Base-by-base conservation (phyloP, 1,140 invertebrate genomes). In the Lordiphosa mommai region DNA sequence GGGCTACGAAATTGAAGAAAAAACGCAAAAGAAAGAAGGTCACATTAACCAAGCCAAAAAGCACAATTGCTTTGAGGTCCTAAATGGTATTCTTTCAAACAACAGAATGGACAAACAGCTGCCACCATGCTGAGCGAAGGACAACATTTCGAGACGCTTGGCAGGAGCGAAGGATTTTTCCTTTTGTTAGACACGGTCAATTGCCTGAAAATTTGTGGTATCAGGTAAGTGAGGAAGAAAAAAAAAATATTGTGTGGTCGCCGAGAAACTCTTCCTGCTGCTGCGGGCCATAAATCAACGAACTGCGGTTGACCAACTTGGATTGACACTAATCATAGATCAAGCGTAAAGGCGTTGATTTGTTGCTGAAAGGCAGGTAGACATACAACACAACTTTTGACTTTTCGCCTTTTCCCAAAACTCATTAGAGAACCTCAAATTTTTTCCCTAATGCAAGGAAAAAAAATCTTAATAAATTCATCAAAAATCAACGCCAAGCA, bases 401-500 rank as follows among this genome's bases (percentile, higher is more conserved):
- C 74, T 79, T 72, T 69, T 73, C 47, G 72, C 58, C 49, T 32
- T 61, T 66, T 67, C 46, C 29, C 33, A 29, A 60, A 82, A 82
- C 74, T 80, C 76, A 82, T 82, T 80, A 80, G 76, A 73, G 72
- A 51, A 32, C 38, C 43, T 40, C 43, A 27, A 23, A 40, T 46
- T 12, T 40, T 47, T 33, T 33, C 23, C 33, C 23, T 20, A n/a
- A 38, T 44, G 30, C 17, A 16, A 29, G 70, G 32, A 37, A 29
- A 56, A 49, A 79, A 80, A 80, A 80, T 82, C 74, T 82, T 80
- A 80, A 80, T 80, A 80, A 80, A 80, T 80, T 80, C 74, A 80
- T 80, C 76, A 80, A 80, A 80, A 80, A 80, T 80, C 74, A 82
- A 51, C 58, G 51, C 66, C 71, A 57, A 60, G 72, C 74, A 80